Evolutionary conservation across 2,888 invertebrate genomes (phyloP).

Genomic region (Aporophyla lueneburgensis): DNA sequence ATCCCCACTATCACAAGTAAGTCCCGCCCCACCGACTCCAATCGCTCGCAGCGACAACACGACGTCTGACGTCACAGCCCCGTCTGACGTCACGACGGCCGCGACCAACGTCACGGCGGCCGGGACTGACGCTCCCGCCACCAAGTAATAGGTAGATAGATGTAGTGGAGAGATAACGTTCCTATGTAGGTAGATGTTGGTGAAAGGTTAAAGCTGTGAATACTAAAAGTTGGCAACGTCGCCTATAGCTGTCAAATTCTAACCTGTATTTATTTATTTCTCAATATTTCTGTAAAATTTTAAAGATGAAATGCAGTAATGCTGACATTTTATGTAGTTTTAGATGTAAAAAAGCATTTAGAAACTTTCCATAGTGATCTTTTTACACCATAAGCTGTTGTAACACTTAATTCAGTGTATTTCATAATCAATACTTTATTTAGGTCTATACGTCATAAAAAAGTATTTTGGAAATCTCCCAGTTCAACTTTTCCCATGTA

Average conservation of each 20-base stretch:
- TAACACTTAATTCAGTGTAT: no score
- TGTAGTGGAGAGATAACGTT: constrained; percentile 13
- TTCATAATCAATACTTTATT: no score
- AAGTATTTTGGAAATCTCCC: no score
- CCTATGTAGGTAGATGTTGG: constrained; percentile 6
- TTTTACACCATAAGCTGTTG: no score
- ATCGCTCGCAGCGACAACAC: constrained; percentile 5
- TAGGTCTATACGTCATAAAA: no score
- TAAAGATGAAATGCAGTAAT: not conserved
- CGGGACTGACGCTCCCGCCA: not conserved
- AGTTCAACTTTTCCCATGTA: no score
- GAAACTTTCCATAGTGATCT: no score
- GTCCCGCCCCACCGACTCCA: not conserved
- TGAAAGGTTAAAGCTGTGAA: not conserved
- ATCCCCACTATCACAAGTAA: constrained; percentile 41
- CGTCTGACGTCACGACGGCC: constrained; percentile 16
- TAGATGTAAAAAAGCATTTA: no score
- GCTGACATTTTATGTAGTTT: no score
- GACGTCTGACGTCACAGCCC: constrained; percentile 20
- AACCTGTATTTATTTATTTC: not conserved
- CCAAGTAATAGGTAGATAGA: constrained; percentile 20
- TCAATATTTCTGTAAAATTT: not conserved
- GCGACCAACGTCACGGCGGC: not conserved
- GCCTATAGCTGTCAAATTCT: not conserved
- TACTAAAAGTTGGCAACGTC: not conserved